A percentile compares a stretch with the other conserved stretches of the same genome.
Conservation (phyloP, 92 coral and sea anemone genomes). For the Bergia puertoricense region DNA sequence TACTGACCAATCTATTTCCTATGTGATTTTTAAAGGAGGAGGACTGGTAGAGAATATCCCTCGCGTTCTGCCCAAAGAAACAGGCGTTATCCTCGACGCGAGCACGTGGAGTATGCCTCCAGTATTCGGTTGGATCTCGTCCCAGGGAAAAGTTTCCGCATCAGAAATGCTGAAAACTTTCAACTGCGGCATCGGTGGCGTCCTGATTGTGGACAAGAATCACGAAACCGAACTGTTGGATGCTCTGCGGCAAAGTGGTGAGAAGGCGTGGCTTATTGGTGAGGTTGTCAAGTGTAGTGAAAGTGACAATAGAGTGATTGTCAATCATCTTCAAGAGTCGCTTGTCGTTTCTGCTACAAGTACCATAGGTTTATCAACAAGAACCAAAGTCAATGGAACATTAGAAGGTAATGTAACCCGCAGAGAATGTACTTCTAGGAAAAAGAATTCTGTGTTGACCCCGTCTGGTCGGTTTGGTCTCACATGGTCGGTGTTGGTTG, state of each 20-base stretch:
- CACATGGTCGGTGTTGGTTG: too few relatives aligned
- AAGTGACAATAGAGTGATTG: slow-evolving; percentile 45
- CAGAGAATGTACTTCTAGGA: too few relatives aligned
- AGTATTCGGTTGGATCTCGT: slow-evolving; percentile 87
- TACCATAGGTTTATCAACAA: background rate
- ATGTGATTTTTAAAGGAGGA: slow-evolving; percentile 65
- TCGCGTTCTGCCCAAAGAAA: slow-evolving; percentile 74
- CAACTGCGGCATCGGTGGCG: slow-evolving; percentile 94
- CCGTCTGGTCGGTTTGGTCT: too few relatives aligned
- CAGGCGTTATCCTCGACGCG: slow-evolving; percentile 82
- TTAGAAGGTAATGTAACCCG: slow-evolving; percentile 17
- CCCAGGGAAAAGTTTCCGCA: slow-evolving; percentile 71
- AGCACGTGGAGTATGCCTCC: slow-evolving; percentile 75
- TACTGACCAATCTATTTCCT: background rate
- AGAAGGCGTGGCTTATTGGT: slow-evolving; percentile 79
- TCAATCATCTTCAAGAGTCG: slow-evolving; percentile 61
- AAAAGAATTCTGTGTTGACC: too few relatives aligned
- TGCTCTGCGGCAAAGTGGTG: slow-evolving; percentile 63
- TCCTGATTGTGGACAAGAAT: slow-evolving; percentile 62
- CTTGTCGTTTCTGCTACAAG: slow-evolving; percentile 51
- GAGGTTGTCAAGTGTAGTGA: slow-evolving; percentile 55
- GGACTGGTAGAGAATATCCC: slow-evolving; percentile 90
- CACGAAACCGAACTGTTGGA: slow-evolving; percentile 53
- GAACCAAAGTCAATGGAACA: slow-evolving; percentile 34
- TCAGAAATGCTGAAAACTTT: slow-evolving; percentile 85